phyloP scores from a whole-genome alignment of 2,797 vertebrate genomes.

The Scolopax rusticola region DNA sequence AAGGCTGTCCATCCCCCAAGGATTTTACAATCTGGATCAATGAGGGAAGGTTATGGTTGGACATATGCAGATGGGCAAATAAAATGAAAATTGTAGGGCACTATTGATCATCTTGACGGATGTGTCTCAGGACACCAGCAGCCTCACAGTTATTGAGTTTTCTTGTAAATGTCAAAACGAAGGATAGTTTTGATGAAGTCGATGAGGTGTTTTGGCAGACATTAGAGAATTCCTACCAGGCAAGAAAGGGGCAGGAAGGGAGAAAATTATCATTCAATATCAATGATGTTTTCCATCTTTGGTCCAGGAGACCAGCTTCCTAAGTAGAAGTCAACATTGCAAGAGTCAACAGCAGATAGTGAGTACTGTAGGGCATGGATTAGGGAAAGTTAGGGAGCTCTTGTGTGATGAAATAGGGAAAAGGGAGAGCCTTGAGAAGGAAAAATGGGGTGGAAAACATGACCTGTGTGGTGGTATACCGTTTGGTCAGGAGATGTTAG shows the following conservation, averaged over 20 bases:
- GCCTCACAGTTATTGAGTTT: background rate
- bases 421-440: background rate
- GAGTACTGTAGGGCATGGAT: background rate
- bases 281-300: background rate
- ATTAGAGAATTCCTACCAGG: background rate
- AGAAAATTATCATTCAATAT: background rate
- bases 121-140: background rate
- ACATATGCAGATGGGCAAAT: background rate
- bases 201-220: background rate
- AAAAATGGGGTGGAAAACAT: background rate
- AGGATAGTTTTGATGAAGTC: constrained; percentile 21
- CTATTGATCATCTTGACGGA: background rate
- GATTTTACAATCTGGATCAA: background rate
- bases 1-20: background rate
- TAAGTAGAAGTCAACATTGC: background rate
- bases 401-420: background rate
- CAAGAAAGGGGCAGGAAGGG: background rate
- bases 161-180: constrained; percentile 7
- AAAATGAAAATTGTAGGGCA: background rate
- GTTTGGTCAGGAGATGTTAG: background rate
- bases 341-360: background rate
- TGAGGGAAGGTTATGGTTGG: background rate
- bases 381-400: background rate
- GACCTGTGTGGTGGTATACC: background rate
- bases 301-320: background rate